Conservation (phyloP, 2,797 vertebrate species). For the Crocodylus rhombifer region DNA sequence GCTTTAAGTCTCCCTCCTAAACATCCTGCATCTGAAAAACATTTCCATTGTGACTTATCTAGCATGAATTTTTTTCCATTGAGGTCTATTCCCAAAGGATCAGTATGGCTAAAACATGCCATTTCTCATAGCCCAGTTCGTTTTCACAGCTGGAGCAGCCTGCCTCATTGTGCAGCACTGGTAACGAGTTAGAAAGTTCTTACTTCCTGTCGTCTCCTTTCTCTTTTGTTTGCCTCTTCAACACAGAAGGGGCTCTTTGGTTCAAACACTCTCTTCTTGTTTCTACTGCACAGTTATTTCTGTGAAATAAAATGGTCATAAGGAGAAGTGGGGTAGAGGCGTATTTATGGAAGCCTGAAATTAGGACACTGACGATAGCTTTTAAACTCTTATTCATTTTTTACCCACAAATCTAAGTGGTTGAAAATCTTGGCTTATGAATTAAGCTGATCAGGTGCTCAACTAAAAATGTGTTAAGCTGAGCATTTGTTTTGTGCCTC, state of each 20-base stretch:
- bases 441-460: neutral
- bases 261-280: neutral
- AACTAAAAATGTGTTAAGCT: neutral
- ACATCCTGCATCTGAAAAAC: neutral
- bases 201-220: neutral
- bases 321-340: neutral
- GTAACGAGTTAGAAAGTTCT: neutral
- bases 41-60: neutral
- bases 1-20: neutral
- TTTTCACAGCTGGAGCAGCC: neutral
- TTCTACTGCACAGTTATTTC: neutral
- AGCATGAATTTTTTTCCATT: neutral
- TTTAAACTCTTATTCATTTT: neutral
- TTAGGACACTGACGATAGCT: neutral
- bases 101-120: accelerated
- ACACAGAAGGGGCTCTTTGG: neutral
- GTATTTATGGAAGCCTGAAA: constrained; percentile 6
- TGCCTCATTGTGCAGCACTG: neutral
- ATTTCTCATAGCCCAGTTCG: too few species aligned
- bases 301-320: neutral
- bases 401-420: neutral
- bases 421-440: neutral
- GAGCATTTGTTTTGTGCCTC: neutral
- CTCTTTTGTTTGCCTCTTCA: neutral
- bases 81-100: accelerated